Evolutionary conservation across 2,888 invertebrate species (phyloP), one percentile per base, ranked within the genome.

Genomic region (Amiota mariae): DNA sequence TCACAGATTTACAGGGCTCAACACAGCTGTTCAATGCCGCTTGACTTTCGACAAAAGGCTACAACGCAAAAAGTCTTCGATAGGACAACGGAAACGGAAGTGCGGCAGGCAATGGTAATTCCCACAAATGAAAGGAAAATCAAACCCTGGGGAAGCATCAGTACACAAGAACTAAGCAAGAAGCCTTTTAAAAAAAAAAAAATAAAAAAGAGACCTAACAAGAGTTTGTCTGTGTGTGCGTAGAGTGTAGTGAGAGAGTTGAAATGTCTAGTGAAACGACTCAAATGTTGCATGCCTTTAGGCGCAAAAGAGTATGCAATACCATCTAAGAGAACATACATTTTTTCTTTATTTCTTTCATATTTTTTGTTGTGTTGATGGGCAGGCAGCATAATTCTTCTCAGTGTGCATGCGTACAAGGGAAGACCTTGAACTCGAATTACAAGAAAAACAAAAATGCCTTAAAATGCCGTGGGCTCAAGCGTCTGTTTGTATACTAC

Each of bases 381-480:
- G 6, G 4, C 20, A 59, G 57, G 57, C 57, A 57, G 18, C 57
- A 15, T 15, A 18, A 57, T 18, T 13, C 15, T 74, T 54, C 70
- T 59, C 59, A 71, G 56, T 64, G 89, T 88, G 89, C 89, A 88
- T 89, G 89, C 89, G 88, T 86, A 87, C 81, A 88, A 82, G 76
- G 74, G 77, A 73, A 78, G 86, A 87, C 88, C 88, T 88, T 88
- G 89, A 89, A 88, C 89, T 88, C 85, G 80, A 88, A 85, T 71
- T 54, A 36, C 36, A 36, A 36, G 36, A 2, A 9, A 59, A 12
- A 12, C 54, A 54, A 59, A 59, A 18, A 59, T 59, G 57, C 20
- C 36, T 36, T 59, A n/a, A n/a, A n/a, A n/a, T n/a, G 15, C 20
- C 10, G 9, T 57, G 15, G 57, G 18, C 57, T 57, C 15, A 18